Evolutionary conservation across 2,797 vertebrate genomes (phyloP).

Genomic region (Prunella strophiata): DNA sequence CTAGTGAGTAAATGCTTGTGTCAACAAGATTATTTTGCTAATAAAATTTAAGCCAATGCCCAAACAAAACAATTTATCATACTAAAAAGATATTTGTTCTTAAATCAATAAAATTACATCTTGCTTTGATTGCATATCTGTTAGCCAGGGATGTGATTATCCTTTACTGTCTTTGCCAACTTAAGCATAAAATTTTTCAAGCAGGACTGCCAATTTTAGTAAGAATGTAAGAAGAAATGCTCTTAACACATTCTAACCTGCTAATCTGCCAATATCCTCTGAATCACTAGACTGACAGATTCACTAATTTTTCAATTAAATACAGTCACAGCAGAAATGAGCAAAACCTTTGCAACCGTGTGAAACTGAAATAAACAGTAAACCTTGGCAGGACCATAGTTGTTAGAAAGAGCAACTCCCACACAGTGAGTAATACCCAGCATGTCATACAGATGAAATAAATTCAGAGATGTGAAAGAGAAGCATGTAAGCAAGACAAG

Average conservation of each 20-base stretch:
- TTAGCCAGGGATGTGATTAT: neutral
- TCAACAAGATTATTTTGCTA: neutral
- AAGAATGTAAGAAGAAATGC: neutral
- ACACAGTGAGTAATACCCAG: slow-evolving; percentile 35
- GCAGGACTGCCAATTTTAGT: neutral
- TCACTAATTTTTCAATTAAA: neutral
- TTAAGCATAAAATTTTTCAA: neutral
- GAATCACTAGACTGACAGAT: neutral
- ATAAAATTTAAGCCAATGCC: neutral
- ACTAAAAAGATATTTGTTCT: neutral
- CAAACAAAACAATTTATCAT: neutral
- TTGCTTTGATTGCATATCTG: neutral
- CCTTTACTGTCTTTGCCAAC: neutral
- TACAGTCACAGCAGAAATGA: neutral
- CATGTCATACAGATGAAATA: slow-evolving; percentile 22
- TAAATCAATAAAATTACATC: neutral
- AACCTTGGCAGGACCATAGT: neutral
- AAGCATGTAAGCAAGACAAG: neutral
- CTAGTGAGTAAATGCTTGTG: neutral
- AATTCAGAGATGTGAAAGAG: slow-evolving; percentile 35
- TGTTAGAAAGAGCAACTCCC: neutral
- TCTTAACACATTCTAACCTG: neutral
- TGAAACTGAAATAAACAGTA: slow-evolving; percentile 27
- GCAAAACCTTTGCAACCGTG: neutral
- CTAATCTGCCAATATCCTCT: neutral